A percentile compares a stretch with the other conserved stretches of the same genome.
phyloP scores from a whole-genome alignment of 2,113 vertebrate species.

The Pollimyrus isidori region DNA sequence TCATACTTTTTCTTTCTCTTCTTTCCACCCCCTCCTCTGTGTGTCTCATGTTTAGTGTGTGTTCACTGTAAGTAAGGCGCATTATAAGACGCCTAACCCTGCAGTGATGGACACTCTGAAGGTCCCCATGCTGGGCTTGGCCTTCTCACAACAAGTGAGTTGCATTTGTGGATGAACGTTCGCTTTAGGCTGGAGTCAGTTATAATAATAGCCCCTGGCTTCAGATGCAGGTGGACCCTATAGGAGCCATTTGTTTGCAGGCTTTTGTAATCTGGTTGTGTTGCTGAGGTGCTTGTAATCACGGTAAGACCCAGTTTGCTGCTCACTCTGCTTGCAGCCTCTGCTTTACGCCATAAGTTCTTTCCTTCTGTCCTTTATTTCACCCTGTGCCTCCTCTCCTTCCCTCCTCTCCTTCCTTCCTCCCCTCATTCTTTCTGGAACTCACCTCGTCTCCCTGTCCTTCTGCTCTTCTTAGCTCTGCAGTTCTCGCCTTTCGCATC shows the following conservation, averaged over 20 bases:
- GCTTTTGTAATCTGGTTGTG: neutral
- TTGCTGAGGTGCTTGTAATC: neutral
- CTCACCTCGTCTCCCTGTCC: slow-evolving; percentile 32
- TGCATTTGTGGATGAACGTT: slow-evolving; percentile 24
- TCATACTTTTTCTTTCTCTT: slow-evolving; percentile 23
- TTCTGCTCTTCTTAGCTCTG: slow-evolving; percentile 74
- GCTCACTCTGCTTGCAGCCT: neutral
- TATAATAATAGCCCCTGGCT: neutral
- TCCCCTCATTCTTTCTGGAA: neutral
- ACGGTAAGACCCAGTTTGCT: neutral
- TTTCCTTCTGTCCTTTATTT: slow-evolving; percentile 3
- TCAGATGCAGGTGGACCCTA: neutral
- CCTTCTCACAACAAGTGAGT: slow-evolving; percentile 87
- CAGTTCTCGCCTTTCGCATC: slow-evolving; percentile 86
- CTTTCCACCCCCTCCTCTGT: slow-evolving; percentile 43
- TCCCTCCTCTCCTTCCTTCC: neutral
- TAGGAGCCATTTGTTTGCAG: neutral
- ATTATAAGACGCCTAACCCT: slow-evolving; percentile 75
- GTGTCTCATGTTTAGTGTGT: slow-evolving; percentile 71
- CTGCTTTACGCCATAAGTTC: neutral
- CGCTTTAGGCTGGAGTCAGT: neutral
- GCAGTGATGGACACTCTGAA: slow-evolving; percentile 79
- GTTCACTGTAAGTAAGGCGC: slow-evolving; percentile 78
- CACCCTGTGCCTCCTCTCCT: neutral
- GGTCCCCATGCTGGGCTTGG: slow-evolving; percentile 76